phyloP scores from a whole-genome alignment of 2,888 invertebrate species.

The Uloborus plumipes region DNA sequence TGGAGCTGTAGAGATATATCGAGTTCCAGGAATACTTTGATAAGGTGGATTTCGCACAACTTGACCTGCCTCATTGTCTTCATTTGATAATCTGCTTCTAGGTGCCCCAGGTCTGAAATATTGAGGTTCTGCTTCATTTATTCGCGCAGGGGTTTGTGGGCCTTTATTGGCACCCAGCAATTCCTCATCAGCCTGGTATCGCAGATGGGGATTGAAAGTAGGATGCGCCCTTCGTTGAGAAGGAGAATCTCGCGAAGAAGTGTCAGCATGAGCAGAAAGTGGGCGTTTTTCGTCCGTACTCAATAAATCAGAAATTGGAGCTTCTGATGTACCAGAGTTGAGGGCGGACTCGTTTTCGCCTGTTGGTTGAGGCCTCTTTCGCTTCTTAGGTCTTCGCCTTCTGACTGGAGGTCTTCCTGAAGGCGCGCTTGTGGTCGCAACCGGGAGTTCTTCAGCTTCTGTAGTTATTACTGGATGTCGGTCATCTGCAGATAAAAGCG shows the following conservation, averaged over 20 bases:
- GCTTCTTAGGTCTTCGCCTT: conserved; percentile 46
- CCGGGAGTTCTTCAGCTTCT: conserved; percentile 8
- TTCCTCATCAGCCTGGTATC: not conserved
- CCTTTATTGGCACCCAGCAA: not conserved
- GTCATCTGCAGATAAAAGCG: not conserved
- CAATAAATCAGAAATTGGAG: conserved; percentile 2
- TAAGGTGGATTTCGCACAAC: conserved; percentile 4
- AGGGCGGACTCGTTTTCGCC: not conserved
- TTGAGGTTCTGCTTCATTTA: conserved; percentile 4
- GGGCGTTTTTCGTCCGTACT: conserved; percentile 6
- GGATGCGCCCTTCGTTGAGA: not conserved
- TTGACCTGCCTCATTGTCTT: conserved; percentile 18
- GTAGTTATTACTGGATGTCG: not conserved
- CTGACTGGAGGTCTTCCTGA: conserved; percentile 18
- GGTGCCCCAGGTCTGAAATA: conserved; percentile 39
- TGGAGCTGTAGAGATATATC: conserved; percentile 19
- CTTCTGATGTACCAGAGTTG: not conserved
- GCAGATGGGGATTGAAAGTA: conserved; percentile 9
- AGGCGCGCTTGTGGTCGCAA: conserved; percentile 9
- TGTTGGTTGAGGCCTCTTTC: conserved; percentile 45
- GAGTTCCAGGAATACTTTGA: not conserved
- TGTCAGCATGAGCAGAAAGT: not conserved
- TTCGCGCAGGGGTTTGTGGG: not conserved
- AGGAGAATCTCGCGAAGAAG: not conserved
- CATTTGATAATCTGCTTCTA: conserved; percentile 35